These are phyloP conservation scores for Brenthis ino DNA, from an alignment of 2,888 invertebrate species.

Conservation along the genomic window DNA sequence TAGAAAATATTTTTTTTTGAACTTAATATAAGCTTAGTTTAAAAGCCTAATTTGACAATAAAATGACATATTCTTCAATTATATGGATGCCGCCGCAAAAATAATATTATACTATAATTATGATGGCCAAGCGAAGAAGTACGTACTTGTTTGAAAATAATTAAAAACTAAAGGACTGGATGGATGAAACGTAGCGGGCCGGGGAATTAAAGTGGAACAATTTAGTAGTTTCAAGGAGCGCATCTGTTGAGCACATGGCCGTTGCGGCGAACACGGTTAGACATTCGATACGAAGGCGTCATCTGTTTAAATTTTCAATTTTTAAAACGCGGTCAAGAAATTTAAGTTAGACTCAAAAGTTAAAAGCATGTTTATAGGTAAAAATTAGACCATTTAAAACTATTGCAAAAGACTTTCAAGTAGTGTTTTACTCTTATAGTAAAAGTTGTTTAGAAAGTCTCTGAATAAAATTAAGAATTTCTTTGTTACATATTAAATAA, in stretches of 20 bases:
- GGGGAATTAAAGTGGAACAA: conserved; percentile 42
- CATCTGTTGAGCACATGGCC: conserved; percentile 78
- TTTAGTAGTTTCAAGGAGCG: conserved; percentile 53
- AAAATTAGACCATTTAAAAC: neutral
- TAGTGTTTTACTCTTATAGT: too few relatives aligned
- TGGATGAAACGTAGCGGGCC: conserved; percentile 31
- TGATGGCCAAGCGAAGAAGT: neutral
- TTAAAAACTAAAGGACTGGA: conserved; percentile 26
- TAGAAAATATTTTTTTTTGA: too few relatives aligned
- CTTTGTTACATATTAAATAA: too few relatives aligned
- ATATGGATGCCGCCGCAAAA: neutral
- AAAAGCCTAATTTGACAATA: too few relatives aligned
- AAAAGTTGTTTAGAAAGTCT: too few relatives aligned
- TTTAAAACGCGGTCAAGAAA: conserved; percentile 66
- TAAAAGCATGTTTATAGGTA: neutral
- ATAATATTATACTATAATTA: neutral
- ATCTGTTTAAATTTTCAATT: conserved; percentile 59
- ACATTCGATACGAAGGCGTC: conserved; percentile 64
- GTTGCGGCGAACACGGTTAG: conserved; percentile 60
- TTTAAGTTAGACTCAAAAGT: conserved; percentile 44
- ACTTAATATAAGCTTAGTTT: too few relatives aligned
- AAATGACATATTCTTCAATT: too few relatives aligned
- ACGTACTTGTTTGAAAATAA: conserved; percentile 24
- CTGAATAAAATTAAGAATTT: too few relatives aligned
- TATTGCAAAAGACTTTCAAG: neutral